Percentiles rank a stretch among this genome's conserved stretches.
phyloP scores from a whole-genome alignment of 1,140 invertebrate genomes.

The Callitettix versicolor region DNA sequence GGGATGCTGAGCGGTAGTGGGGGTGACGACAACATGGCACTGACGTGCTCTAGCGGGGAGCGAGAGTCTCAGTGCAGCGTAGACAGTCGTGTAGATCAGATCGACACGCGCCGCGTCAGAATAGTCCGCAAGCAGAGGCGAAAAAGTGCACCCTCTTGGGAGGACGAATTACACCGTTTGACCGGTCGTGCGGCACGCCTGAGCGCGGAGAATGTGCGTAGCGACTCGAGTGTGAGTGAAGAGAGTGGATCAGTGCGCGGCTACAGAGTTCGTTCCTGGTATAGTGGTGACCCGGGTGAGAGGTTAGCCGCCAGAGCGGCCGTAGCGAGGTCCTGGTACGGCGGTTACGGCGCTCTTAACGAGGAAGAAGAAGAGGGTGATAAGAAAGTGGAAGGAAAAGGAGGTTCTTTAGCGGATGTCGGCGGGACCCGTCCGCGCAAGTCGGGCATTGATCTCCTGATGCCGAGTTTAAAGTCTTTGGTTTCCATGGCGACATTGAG shows the following conservation, averaged over 20 bases:
- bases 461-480: conserved; percentile 19
- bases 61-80: background rate
- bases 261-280: background rate
- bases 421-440: background rate
- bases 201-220: background rate
- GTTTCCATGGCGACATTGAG: conserved; percentile 21
- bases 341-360: conserved; percentile 18
- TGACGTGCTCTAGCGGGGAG: background rate
- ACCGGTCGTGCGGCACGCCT: background rate
- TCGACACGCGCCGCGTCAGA: background rate
- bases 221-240: background rate
- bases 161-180: background rate
- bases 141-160: background rate
- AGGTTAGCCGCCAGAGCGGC: conserved; percentile 3
- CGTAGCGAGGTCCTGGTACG: conserved; percentile 20
- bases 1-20: background rate
- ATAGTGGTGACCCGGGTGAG: background rate
- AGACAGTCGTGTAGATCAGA: background rate
- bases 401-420: conserved; percentile 7
- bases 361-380: conserved; percentile 12
- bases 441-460: conserved; percentile 16
- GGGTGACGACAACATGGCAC: background rate
- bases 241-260: background rate
- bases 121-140: background rate
- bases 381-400: conserved; percentile 3